Evolutionary conservation across 2,797 vertebrate genomes (phyloP), one percentile per base, ranked within the genome.

Genomic region (Diceros bicornis): DNA sequence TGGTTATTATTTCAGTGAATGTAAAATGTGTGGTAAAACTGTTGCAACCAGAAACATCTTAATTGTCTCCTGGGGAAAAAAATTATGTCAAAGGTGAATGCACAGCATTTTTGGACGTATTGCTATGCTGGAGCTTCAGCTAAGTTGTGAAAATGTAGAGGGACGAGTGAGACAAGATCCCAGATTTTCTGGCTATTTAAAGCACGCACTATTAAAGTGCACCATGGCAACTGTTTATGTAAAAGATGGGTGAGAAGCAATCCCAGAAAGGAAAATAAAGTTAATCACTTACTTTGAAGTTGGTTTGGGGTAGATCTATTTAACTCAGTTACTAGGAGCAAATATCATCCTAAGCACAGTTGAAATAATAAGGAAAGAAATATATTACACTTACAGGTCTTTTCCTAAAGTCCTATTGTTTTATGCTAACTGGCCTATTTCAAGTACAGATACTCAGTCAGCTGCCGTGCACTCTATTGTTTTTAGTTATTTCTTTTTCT

Each of bases 401-500:
- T 91, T 95, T 72, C 61, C 44, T 82, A 47, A 86, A 78, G 47
- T 71, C 9, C 12, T 37, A 27, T 27, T 95, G n/a, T 77, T 87
- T 62, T 89, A 0, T 59, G 55, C 34, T 86, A 89, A 71, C 18
- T 44, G 32, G 18, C 23, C 21, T 41, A 90, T 91, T 95, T 87
- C 29, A 84, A 84, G 91, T 25, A 71, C 8, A 85, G 17, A 81
- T 44, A 57, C 55, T 84, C 71, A 61, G 29, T 96, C 72, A 64
- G 17, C n/a, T 25, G 25, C 37, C 72, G 29, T 64, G 5, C 2
- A 34, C 62, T 55, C 13, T 55, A 18, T 44, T 90, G 25, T 92
- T 75, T 86, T 91, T 61, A 82, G 29, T 79, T 89, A 92, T 81
- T 95, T 77, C 18, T 72, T 90, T 96, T 64, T 44, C 79, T 34